Percentiles rank a stretch among this genome's conserved stretches.
Evolutionary conservation across 2,797 vertebrate species (phyloP).

Genomic region (Sciurus carolinensis): DNA sequence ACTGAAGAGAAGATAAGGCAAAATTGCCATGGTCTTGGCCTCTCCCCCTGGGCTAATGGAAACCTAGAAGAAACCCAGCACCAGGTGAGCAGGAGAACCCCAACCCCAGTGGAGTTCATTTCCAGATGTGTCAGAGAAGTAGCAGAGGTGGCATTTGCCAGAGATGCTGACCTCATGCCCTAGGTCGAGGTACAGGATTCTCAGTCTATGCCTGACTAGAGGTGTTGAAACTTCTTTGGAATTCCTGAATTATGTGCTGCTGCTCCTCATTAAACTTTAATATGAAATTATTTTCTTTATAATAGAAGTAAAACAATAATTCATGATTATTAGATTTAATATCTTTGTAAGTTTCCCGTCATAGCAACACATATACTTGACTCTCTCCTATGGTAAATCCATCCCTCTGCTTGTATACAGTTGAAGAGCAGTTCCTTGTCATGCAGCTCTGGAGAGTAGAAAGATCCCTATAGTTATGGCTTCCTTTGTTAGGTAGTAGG

Average conservation of each 20-base stretch:
- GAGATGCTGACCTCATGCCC: neutral
- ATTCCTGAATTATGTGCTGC: neutral
- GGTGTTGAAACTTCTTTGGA: neutral
- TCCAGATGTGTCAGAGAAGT: neutral
- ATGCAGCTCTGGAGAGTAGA: neutral
- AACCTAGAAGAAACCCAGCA: constrained; percentile 97
- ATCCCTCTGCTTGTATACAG: neutral
- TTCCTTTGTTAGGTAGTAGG: neutral
- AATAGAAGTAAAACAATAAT: constrained; percentile 41
- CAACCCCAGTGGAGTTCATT: neutral
- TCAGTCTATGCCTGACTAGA: neutral
- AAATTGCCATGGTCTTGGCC: constrained; percentile 96
- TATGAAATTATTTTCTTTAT: constrained; percentile 32
- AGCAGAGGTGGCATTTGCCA: neutral
- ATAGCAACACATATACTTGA: neutral
- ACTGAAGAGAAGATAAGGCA: constrained; percentile 96
- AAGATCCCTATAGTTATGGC: neutral
- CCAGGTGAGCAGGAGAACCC: constrained; percentile 90
- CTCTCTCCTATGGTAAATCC: neutral
- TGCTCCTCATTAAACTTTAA: constrained; percentile 55
- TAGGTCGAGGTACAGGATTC: neutral
- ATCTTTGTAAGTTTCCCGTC: constrained; percentile 24
- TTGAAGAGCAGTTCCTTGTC: neutral
- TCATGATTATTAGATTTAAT: neutral
- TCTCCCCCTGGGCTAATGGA: constrained; percentile 96